Evolutionary conservation across 2,797 vertebrate species (phyloP).

Genomic region (Trachops cirrhosus): DNA sequence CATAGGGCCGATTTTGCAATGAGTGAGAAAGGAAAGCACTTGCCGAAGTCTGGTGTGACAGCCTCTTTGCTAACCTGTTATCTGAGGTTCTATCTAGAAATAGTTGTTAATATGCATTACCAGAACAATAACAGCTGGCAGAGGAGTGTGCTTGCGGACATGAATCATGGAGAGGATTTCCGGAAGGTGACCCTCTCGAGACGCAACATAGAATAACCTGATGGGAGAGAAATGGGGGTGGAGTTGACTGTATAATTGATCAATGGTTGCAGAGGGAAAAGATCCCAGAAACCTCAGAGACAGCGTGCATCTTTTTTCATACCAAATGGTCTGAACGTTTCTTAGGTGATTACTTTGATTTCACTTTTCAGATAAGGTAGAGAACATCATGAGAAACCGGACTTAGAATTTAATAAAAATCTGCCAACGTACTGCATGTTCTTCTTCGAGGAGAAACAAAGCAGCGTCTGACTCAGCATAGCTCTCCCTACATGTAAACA

Average conservation of each 20-base stretch:
- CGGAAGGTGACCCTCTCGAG: constrained; percentile 97
- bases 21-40: constrained; percentile 60
- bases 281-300: not conserved
- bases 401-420: not conserved
- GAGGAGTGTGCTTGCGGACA: constrained; percentile 93
- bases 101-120: constrained; percentile 86
- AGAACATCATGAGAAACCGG: not conserved
- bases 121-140: constrained; percentile 95
- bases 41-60: constrained; percentile 46
- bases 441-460: not conserved
- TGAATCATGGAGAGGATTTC: constrained; percentile 98
- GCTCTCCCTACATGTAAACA: not conserved
- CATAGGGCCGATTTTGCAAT: not conserved
- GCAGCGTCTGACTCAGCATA: not conserved
- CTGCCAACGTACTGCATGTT: not conserved
- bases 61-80: constrained; percentile 53
- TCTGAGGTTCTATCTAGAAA: constrained; percentile 58
- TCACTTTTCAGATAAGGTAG: not conserved
- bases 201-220: constrained; percentile 96
- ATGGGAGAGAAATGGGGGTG: constrained; percentile 79
- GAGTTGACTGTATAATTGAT: not conserved
- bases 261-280: constrained; percentile 24
- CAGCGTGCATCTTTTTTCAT: not conserved
- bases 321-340: not conserved
- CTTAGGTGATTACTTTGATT: not conserved